A percentile compares a stretch with the other conserved stretches of the same genome.
These are phyloP conservation scores for Stegodyphus dumicola DNA, from an alignment of 1,140 invertebrate genomes.

Conservation along the genomic window DNA sequence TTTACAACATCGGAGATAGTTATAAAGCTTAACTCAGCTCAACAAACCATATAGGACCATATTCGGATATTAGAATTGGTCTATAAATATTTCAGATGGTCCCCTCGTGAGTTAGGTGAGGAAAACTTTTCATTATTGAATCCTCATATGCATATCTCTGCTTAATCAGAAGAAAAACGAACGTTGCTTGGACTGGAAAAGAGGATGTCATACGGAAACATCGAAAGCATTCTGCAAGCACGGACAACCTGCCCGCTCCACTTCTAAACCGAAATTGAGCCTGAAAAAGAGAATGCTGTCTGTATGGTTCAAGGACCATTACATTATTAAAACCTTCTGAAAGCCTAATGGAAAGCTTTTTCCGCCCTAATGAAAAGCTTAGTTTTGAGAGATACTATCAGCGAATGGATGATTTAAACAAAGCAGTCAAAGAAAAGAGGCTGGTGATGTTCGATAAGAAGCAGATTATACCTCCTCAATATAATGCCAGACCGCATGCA, in stretches of 20 bases:
- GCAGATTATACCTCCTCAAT: slow-evolving; percentile 51
- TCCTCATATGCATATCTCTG: slow-evolving; percentile 8
- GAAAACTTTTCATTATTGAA: background rate
- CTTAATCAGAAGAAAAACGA: slow-evolving; percentile 41
- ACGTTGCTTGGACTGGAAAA: slow-evolving; percentile 59
- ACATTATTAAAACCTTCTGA: background rate
- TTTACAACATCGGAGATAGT: slow-evolving; percentile 6
- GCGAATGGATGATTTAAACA: slow-evolving; percentile 8
- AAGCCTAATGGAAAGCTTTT: too few relatives aligned
- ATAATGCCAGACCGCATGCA: slow-evolving; percentile 64
- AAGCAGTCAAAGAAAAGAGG: background rate
- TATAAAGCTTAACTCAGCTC: slow-evolving; percentile 24
- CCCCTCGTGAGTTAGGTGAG: slow-evolving; percentile 9
- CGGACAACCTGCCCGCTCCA: background rate
- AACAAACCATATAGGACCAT: slow-evolving; percentile 23
- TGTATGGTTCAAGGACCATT: background rate
- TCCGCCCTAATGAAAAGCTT: background rate
- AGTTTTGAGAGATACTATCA: background rate
- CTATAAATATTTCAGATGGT: slow-evolving; percentile 4
- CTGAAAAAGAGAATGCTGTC: slow-evolving; percentile 8
- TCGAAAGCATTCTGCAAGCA: slow-evolving; percentile 20
- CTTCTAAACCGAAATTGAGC: background rate
- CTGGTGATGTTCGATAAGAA: background rate
- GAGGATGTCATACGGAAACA: slow-evolving; percentile 64
- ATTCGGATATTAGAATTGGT: background rate